Evolutionary conservation across 2,888 invertebrate genomes (phyloP).

Genomic region (Synergus japonicus): DNA sequence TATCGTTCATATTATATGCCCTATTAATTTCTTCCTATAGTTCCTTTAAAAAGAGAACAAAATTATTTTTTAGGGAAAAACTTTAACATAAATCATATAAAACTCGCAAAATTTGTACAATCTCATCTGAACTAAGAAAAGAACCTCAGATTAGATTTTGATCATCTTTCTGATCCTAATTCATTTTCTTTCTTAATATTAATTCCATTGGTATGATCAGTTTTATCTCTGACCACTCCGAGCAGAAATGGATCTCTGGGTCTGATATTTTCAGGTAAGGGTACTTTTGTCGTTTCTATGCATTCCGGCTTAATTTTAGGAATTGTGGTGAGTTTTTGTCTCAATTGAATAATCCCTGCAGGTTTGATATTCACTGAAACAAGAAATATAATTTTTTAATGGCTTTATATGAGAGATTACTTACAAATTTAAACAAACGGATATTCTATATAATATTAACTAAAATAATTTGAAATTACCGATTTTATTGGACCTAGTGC

Average conservation of each 20-base stretch:
- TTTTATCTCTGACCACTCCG: slow-evolving; percentile 43
- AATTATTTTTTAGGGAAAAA: background rate
- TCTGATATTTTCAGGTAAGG: slow-evolving; percentile 56
- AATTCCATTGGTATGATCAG: background rate
- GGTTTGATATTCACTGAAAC: slow-evolving; percentile 56
- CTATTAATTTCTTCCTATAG: background rate
- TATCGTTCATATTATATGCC: background rate
- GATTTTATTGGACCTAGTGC: slow-evolving; percentile 31
- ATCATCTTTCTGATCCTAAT: slow-evolving; percentile 2
- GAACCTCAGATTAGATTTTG: background rate
- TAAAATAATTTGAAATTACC: slow-evolving; percentile 22
- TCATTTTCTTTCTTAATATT: background rate
- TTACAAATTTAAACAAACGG: background rate
- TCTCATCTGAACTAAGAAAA: background rate
- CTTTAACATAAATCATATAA: background rate
- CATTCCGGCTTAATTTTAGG: slow-evolving; percentile 32
- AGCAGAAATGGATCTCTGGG: slow-evolving; percentile 56
- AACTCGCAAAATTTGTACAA: background rate
- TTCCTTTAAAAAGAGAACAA: background rate
- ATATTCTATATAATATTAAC: background rate
- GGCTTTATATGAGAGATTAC: background rate
- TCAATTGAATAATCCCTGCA: slow-evolving; percentile 49
- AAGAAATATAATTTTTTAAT: slow-evolving; percentile 15
- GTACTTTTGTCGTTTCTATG: slow-evolving; percentile 44
- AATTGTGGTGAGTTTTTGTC: slow-evolving; percentile 52